Conservation (phyloP, 2,797 vertebrate genomes). For the Eulemur mongoz region DNA sequence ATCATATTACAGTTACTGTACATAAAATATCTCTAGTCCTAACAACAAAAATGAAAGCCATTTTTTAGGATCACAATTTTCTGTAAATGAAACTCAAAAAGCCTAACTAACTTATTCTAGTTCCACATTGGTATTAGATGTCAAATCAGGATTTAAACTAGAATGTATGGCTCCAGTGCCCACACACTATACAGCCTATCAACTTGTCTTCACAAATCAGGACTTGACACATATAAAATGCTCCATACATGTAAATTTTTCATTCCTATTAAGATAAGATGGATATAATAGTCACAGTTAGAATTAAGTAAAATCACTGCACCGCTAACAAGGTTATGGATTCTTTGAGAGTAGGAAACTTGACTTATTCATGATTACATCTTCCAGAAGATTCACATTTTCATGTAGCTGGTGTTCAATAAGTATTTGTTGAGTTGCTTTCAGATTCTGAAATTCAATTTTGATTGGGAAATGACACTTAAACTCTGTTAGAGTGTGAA, state of each 20-base stretch:
- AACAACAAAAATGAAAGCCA: neutral
- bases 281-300: neutral
- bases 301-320: neutral
- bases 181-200: fast-evolving
- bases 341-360: neutral
- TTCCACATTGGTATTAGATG: neutral
- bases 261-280: neutral
- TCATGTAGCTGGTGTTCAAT: neutral
- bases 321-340: neutral
- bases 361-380: neutral
- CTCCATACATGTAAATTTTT: neutral
- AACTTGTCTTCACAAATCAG: neutral
- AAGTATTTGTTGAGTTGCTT: neutral
- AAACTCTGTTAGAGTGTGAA: neutral
- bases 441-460: neutral
- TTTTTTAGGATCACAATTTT: neutral
- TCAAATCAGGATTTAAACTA: neutral
- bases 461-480: neutral
- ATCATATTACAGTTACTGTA: neutral
- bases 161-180: neutral
- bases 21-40: neutral
- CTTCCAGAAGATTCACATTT: neutral
- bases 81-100: neutral
- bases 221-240: neutral
- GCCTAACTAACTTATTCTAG: neutral